Evolutionary conservation across 2,113 vertebrate species (phyloP).

Genomic region (Campylomormyrus tamandua): DNA sequence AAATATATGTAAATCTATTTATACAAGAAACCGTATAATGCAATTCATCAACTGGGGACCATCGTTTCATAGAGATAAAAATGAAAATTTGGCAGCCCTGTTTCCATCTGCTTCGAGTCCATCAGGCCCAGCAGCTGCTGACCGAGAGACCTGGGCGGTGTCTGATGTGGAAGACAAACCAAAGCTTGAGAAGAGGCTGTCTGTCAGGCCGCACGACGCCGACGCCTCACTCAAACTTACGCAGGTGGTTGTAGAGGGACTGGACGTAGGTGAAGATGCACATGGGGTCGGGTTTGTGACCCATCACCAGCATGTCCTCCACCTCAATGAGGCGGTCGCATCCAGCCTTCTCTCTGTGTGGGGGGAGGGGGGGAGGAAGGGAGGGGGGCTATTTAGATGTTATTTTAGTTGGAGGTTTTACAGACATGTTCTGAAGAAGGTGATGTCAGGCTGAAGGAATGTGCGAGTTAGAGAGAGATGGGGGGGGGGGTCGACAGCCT

Average conservation of each 20-base stretch:
- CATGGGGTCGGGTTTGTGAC: conserved; percentile 90
- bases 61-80: background rate
- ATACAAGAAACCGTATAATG: background rate
- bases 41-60: background rate
- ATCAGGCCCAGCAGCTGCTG: background rate
- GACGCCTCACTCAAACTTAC: conserved; percentile 71
- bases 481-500: too few relatives aligned
- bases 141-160: background rate
- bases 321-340: conserved; percentile 95
- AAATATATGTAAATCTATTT: background rate
- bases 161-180: background rate
- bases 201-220: background rate
- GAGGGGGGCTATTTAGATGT: background rate
- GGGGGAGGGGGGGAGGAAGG: background rate
- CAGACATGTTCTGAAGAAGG: too few relatives aligned
- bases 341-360: conserved; percentile 75
- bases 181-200: background rate
- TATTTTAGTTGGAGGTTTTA: background rate
- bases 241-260: conserved; percentile 89
- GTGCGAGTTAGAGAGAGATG: too few relatives aligned
- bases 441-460: too few relatives aligned
- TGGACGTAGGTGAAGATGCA: conserved; percentile 96
- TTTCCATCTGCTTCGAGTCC: background rate
- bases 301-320: conserved; percentile 94
- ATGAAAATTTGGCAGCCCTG: background rate